Conservation (phyloP, 1,140 invertebrate genomes). For the Listronotus bonariensis region DNA sequence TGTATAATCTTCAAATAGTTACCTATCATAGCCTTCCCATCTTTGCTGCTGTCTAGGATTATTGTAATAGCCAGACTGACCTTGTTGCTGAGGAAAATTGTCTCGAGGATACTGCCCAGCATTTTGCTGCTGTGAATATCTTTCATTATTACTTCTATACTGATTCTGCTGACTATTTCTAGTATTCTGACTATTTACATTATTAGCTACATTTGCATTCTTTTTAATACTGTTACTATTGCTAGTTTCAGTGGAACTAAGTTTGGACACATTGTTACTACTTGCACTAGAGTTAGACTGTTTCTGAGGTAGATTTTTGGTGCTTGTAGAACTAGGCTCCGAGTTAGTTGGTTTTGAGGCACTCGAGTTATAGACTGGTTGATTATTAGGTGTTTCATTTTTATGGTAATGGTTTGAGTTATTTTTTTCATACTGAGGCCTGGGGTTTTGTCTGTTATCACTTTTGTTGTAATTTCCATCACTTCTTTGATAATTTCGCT, state of each 20-base stretch:
- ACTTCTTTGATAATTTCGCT: conserved; percentile 13
- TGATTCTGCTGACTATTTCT: conserved; percentile 3
- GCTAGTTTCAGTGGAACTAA: background rate
- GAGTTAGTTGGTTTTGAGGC: background rate
- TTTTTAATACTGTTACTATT: conserved; percentile 7
- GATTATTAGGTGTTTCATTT: background rate
- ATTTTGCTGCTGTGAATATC: conserved; percentile 3
- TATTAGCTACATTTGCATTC: background rate
- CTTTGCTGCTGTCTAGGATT: background rate
- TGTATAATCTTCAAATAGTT: too few species aligned
- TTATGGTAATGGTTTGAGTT: background rate
- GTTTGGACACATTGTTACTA: background rate
- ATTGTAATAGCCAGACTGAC: background rate
- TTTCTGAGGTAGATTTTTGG: conserved; percentile 4
- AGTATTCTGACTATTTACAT: background rate
- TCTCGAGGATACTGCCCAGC: background rate
- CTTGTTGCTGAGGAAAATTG: background rate
- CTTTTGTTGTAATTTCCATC: conserved; percentile 11
- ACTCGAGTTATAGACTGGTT: conserved; percentile 5
- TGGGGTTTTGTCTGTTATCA: background rate
- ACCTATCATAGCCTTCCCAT: too few species aligned
- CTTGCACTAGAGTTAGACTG: background rate
- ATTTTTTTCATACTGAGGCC: conserved; percentile 18
- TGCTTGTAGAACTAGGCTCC: background rate
- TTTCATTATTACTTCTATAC: background rate